Percentiles rank a stretch among this genome's conserved stretches.
Conservation (phyloP, 2,797 vertebrate genomes). For the Lepus townsendii region DNA sequence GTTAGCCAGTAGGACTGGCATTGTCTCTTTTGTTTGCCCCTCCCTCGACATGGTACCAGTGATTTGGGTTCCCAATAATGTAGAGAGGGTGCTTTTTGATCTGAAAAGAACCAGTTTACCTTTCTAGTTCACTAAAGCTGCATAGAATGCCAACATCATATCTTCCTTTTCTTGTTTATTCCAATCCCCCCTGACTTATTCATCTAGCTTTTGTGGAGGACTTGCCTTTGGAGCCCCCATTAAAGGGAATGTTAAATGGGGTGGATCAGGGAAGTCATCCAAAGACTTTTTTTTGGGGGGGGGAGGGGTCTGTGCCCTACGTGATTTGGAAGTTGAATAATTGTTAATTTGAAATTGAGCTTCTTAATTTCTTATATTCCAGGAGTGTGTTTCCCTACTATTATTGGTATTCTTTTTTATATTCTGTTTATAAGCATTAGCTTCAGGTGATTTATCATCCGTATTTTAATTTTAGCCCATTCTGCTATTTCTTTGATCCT, state of each 20-base stretch:
- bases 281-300: slow-evolving; percentile 18
- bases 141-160: background rate
- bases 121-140: background rate
- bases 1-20: background rate
- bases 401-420: slow-evolving; percentile 43
- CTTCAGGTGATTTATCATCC: slow-evolving; percentile 71
- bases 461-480: slow-evolving; percentile 76
- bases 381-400: slow-evolving; percentile 59
- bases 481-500: slow-evolving; percentile 73
- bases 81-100: background rate
- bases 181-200: no score
- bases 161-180: background rate
- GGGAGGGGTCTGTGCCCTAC: background rate
- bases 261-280: background rate
- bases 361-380: slow-evolving; percentile 40
- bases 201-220: background rate
- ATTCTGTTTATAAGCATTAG: slow-evolving; percentile 55
- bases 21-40: background rate
- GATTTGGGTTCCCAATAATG: background rate
- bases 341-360: background rate
- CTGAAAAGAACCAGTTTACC: background rate
- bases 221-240: background rate
- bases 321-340: background rate
- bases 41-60: background rate
- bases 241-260: background rate